Evolutionary conservation across 2,113 vertebrate genomes (phyloP).

Genomic region (Malurus melanocephalus): DNA sequence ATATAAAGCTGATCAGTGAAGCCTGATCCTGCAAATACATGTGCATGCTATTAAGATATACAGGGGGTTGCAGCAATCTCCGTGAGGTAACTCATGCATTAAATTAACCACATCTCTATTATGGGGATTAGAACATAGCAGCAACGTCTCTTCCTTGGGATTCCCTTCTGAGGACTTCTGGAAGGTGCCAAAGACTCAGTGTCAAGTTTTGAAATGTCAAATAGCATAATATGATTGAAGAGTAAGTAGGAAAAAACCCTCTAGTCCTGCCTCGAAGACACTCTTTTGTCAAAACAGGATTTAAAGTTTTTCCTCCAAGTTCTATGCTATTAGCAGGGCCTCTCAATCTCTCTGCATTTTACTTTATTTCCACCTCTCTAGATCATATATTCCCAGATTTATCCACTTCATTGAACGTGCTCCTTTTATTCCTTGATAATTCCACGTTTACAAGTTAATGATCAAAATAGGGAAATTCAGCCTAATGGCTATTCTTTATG

Average conservation of each 20-base stretch:
- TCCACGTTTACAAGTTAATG: not conserved
- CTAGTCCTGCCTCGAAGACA: not conserved
- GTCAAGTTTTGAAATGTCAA: not conserved
- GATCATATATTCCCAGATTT: not conserved
- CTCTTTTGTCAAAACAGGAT: not conserved
- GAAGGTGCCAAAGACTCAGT: not conserved
- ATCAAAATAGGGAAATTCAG: not conserved
- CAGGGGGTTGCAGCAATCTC: not conserved
- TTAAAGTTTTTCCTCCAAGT: not conserved
- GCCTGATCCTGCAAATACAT: not conserved
- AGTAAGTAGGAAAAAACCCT: not conserved
- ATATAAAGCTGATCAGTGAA: not conserved
- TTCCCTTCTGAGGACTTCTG: not conserved
- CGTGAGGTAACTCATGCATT: not conserved
- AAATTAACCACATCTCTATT: not conserved
- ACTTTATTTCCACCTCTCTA: not conserved
- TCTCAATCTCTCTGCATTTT: not conserved
- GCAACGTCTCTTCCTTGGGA: not conserved
- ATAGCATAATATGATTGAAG: not conserved
- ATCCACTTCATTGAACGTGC: not conserved
- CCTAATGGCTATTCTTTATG: not conserved
- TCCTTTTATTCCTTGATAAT: not conserved
- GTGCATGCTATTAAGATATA: not conserved
- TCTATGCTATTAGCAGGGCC: fast-evolving
- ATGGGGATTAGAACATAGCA: not conserved